These are phyloP conservation scores for Hemicentrotus pulcherrimus DNA, from an alignment of 35 echinoderm and acorn worm genomes.

Conservation along the genomic window DNA sequence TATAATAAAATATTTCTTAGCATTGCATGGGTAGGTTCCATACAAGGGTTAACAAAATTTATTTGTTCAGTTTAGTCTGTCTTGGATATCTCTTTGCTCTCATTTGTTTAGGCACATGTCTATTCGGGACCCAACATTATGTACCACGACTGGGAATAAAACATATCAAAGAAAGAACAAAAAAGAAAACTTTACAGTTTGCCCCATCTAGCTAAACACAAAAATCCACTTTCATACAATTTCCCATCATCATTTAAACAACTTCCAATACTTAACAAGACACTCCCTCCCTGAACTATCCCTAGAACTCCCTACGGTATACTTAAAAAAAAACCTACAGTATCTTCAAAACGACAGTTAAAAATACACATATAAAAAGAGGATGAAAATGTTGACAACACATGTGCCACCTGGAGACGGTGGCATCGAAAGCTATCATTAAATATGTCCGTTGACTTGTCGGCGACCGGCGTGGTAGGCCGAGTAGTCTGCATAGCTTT, in stretches of 20 bases:
- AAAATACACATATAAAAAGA: slow-evolving; percentile 41
- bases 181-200: background rate
- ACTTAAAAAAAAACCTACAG: background rate
- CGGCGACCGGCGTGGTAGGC: slow-evolving; percentile 50
- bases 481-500: slow-evolving; percentile 87
- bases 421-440: slow-evolving; percentile 69
- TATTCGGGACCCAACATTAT: background rate
- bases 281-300: background rate
- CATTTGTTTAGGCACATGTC: background rate
- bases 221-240: background rate
- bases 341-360: background rate
- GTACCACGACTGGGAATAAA: background rate
- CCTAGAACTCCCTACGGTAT: background rate
- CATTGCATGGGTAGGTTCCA: too few relatives aligned
- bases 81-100: background rate
- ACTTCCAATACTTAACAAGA: too few relatives aligned
- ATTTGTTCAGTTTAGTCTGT: too few relatives aligned
- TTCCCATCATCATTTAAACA: background rate
- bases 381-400: background rate
- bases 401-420: background rate
- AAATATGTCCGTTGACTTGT: slow-evolving; percentile 85
- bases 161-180: background rate
- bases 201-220: background rate
- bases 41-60: too few relatives aligned
- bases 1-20: background rate